Evolutionary conservation across 2,888 invertebrate species (phyloP).

Genomic region (Netelia inedita): DNA sequence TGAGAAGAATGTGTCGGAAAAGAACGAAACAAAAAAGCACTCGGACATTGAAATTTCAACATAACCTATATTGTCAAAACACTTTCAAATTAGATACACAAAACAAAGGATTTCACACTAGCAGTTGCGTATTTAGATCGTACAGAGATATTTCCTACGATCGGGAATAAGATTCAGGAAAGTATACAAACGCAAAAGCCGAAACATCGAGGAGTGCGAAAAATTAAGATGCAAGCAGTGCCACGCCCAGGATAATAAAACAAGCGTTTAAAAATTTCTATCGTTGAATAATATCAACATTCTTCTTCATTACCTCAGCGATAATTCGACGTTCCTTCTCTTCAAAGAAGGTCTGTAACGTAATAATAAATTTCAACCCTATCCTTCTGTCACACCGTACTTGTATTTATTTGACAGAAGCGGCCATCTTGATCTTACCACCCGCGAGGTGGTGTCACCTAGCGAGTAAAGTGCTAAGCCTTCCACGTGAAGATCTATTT

Average conservation of each 20-base stretch:
- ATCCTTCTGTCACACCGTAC: conserved; percentile 73
- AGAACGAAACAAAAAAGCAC: conserved; percentile 16
- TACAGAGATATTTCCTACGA: not conserved
- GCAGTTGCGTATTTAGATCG: not conserved
- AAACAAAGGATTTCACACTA: conserved; percentile 10
- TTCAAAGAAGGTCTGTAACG: conserved; percentile 41
- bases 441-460: conserved; percentile 69
- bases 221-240: conserved; percentile 54
- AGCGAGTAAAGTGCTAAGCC: not conserved
- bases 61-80: conserved; percentile 54
- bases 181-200: conserved; percentile 12
- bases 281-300: not conserved
- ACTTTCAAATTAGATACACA: conserved; percentile 19
- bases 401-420: conserved; percentile 79
- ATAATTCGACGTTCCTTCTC: conserved; percentile 5
- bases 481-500: conserved; percentile 52
- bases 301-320: conserved; percentile 34
- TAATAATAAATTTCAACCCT: conserved; percentile 46
- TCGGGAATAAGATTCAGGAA: conserved; percentile 1
- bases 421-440: conserved; percentile 71
- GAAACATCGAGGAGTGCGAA: conserved; percentile 53
- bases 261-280: not conserved
- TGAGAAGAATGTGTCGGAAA: not conserved
- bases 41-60: conserved; percentile 1
- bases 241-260: conserved; percentile 74